Percentiles rank a stretch among this genome's conserved stretches.
These are phyloP conservation scores for Smutsia temminckii DNA, from an alignment of 2,797 vertebrate genomes.

Conservation along the genomic window DNA sequence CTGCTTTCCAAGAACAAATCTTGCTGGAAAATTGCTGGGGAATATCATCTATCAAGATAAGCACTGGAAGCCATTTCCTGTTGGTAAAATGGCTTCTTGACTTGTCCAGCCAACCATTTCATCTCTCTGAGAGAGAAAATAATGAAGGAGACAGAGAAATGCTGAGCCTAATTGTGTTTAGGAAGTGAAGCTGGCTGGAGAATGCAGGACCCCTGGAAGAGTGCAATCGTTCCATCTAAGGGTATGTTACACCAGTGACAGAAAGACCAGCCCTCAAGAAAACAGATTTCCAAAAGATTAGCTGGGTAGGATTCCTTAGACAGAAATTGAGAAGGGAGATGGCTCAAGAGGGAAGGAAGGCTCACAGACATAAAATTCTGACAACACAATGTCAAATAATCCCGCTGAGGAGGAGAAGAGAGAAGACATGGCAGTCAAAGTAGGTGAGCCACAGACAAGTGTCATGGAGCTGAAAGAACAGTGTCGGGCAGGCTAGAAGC, in stretches of 20 bases:
- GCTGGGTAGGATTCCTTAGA: neutral
- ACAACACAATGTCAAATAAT: neutral
- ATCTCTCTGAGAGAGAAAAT: neutral
- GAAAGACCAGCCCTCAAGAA: neutral
- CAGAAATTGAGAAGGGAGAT: neutral
- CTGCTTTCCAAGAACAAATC: slow-evolving; percentile 33
- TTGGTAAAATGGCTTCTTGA: neutral
- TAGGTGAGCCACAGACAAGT: neutral
- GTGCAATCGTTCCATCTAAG: neutral
- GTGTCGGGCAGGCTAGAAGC: neutral
- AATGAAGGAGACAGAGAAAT: neutral
- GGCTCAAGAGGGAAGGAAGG: neutral
- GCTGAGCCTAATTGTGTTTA: neutral
- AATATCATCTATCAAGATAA: slow-evolving; percentile 5
- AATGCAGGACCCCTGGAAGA: neutral
- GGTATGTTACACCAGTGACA: neutral
- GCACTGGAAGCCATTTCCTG: neutral
- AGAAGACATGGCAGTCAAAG: neutral
- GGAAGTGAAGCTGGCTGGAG: neutral
- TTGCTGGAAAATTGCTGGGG: slow-evolving; percentile 3
- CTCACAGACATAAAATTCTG: slow-evolving; percentile 25
- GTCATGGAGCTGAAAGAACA: neutral
- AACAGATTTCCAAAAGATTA: slow-evolving; percentile 1
- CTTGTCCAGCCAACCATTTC: neutral
- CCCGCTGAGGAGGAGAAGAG: neutral